Evolutionary conservation across 2,888 invertebrate genomes (phyloP), one percentile per base, ranked within the genome.

Genomic region (Tridacna gigas): DNA sequence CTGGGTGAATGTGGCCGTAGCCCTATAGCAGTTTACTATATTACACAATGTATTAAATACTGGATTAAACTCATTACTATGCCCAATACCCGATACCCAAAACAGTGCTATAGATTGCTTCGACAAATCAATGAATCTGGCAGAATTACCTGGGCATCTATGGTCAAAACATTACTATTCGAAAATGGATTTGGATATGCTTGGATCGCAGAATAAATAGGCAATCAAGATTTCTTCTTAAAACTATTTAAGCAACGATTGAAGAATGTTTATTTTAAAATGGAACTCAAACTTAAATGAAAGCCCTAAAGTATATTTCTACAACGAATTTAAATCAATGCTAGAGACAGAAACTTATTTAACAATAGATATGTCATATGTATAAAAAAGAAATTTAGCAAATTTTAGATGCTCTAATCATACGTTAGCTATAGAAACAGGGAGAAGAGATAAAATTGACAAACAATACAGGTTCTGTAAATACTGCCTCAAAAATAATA

Each of bases 111-210:
- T 61, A 9, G 28, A 1, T 74, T 74, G 78, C 26, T 82, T n/a
- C 61, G 69, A 56, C 12, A 48, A 15, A 11, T 78, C n/a, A 73
- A 78, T 48, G 78, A 77, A 1, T 65, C 74, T n/a, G 79, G 65
- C 18, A 45, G 80, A 47, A 45, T 45, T 18, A 76, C 74, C 18
- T 75, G 80, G 80, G 75, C 67, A 11, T 37, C 80, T 15, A 37
- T 60, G 15, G 26, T 80, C 12, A 76, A 80, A 80, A n/a, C 51
- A 5, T n/a, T 74, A 22, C 51, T 80, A 25, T 80, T 65, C 25
- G 37, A 71, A 63, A n/a, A 79, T 45, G 79, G 82, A n/a, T 82
- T 82, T 67, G 79, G 75, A 51, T 51, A 13, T 51, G 51, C 51
- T 13, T 51, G 51, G 51, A 51, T 51, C 12, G 51, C 51, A 51